These are phyloP conservation scores for Limanda limanda DNA, from an alignment of 2,113 vertebrate species.

Conservation along the genomic window DNA sequence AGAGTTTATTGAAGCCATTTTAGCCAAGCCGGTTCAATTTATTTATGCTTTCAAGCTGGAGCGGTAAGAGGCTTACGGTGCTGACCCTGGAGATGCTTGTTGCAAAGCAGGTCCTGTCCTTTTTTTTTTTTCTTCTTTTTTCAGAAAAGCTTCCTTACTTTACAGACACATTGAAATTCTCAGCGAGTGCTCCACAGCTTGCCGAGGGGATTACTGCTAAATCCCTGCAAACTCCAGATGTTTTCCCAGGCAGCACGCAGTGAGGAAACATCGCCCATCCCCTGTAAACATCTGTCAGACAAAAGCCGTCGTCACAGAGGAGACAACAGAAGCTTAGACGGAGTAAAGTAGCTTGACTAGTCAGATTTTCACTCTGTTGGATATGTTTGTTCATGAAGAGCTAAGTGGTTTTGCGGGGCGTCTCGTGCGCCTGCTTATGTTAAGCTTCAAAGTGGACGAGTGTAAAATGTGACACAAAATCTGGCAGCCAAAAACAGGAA, in stretches of 20 bases:
- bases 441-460: constrained; percentile 43
- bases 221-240: constrained; percentile 80
- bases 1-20: constrained; percentile 68
- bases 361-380: constrained; percentile 62
- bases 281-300: constrained; percentile 83
- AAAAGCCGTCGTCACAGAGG: constrained; percentile 67
- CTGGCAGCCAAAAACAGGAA: constrained; percentile 26
- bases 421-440: constrained; percentile 22
- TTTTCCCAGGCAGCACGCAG: constrained; percentile 72
- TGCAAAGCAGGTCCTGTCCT: constrained; percentile 44
- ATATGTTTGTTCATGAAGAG: constrained; percentile 60
- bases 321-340: constrained; percentile 68
- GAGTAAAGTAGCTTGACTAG: constrained; percentile 67
- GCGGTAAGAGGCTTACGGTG: constrained; percentile 75
- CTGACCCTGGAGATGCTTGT: constrained; percentile 58
- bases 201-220: constrained; percentile 76
- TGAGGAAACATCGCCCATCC: constrained; percentile 67
- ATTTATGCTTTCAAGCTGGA: constrained; percentile 72
- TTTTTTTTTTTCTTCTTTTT: constrained; percentile 14
- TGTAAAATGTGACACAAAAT: constrained; percentile 14
- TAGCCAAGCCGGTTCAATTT: constrained; percentile 69
- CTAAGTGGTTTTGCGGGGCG: constrained; percentile 50
- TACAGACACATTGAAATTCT: constrained; percentile 76
- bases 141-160: constrained; percentile 62
- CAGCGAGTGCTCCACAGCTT: constrained; percentile 62